phyloP scores from a whole-genome alignment of 1,140 invertebrate species.

The Eurosta solidaginis region DNA sequence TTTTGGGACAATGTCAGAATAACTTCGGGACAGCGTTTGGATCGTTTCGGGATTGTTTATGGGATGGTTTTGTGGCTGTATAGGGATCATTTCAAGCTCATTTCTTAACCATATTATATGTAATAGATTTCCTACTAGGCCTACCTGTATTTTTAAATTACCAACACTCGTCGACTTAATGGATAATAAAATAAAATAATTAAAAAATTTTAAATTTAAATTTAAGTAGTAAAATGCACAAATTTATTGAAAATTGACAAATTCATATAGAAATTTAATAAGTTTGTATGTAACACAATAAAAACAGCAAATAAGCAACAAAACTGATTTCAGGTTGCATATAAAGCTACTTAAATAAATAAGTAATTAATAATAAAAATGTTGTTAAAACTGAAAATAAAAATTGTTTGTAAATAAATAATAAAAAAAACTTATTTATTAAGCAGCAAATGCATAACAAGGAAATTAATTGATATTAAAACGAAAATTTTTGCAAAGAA shows the following conservation, averaged over 20 bases:
- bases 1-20: too few relatives aligned
- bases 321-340: not conserved
- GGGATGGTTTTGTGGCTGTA: too few relatives aligned
- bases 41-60: too few relatives aligned
- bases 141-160: too few relatives aligned
- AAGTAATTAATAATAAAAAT: not conserved
- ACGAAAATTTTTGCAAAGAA: not conserved
- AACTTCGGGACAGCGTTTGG: too few relatives aligned
- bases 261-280: not conserved
- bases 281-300: not conserved
- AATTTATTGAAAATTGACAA: not conserved
- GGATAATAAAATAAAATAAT: not conserved
- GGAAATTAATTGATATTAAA: slow-evolving; percentile 19
- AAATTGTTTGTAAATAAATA: not conserved
- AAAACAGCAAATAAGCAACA: not conserved
- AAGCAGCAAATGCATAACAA: not conserved
- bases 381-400: not conserved
- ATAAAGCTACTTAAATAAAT: too few relatives aligned
- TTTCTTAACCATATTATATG: too few relatives aligned
- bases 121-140: too few relatives aligned
- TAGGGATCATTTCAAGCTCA: too few relatives aligned
- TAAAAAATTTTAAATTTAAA: not conserved
- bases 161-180: not conserved
- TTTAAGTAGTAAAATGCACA: slow-evolving; percentile 22
- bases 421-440: not conserved